phyloP scores from a whole-genome alignment of 2,113 vertebrate species.

The Aplodontia rufa region DNA sequence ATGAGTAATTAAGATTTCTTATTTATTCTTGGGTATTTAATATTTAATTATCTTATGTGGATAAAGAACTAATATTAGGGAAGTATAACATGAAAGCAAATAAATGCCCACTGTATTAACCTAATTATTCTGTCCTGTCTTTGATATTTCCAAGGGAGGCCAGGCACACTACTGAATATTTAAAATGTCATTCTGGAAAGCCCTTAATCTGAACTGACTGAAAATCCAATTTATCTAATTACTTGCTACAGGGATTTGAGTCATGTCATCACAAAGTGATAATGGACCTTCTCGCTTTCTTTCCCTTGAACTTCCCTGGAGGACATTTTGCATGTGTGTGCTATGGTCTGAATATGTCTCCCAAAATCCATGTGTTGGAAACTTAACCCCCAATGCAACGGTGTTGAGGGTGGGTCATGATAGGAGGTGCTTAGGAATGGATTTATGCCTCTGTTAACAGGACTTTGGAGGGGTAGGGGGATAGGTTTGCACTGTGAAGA shows the following conservation, averaged over 20 bases:
- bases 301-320: neutral
- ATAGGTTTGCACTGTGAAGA: neutral
- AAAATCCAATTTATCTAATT: constrained; percentile 51
- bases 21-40: neutral
- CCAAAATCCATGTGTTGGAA: neutral
- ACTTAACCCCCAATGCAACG: neutral
- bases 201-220: constrained; percentile 28
- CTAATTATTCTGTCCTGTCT: constrained; percentile 56
- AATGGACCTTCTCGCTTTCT: neutral
- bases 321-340: neutral
- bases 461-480: too few relatives aligned
- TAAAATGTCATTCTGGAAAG: constrained; percentile 46
- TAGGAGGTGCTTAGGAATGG: neutral
- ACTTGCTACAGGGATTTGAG: constrained; percentile 34
- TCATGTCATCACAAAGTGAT: neutral
- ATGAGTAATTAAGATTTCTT: neutral
- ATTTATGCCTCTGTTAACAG: neutral
- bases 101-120: constrained; percentile 1
- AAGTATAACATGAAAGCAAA: neutral
- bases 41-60: neutral
- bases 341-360: neutral
- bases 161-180: neutral
- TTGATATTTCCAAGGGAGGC: constrained; percentile 56
- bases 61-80: constrained; percentile 41
- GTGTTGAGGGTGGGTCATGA: neutral